Percentiles rank a stretch among this genome's conserved stretches.
These are phyloP conservation scores for Adelges cooleyi DNA, from an alignment of 1,140 invertebrate genomes.

Conservation along the genomic window DNA sequence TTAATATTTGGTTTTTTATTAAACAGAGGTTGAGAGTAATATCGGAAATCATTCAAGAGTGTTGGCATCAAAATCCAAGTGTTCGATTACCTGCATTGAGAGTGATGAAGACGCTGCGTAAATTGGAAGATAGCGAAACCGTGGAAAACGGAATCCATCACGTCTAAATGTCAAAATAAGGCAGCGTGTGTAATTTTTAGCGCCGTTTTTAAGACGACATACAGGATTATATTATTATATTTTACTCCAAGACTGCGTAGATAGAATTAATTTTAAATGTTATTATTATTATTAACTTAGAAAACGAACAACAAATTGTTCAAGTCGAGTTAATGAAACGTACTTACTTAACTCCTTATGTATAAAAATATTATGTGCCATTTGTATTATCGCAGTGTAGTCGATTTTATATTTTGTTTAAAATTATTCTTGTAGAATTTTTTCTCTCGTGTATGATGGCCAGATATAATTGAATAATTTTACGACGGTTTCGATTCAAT, in stretches of 20 bases:
- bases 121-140: constrained; percentile 42
- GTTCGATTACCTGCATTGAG: constrained; percentile 77
- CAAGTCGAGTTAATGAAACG: neutral
- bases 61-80: constrained; percentile 86
- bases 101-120: constrained; percentile 82
- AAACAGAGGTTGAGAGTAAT: constrained; percentile 29
- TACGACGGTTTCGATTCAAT: neutral
- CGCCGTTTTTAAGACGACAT: neutral
- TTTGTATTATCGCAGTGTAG: neutral
- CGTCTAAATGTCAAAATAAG: neutral
- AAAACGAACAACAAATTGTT: neutral
- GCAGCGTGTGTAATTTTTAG: too few relatives aligned
- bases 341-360: constrained; percentile 16
- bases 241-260: constrained; percentile 17
- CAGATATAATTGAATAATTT: neutral
- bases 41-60: constrained; percentile 74
- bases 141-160: constrained; percentile 9
- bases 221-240: neutral
- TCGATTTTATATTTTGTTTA: neutral
- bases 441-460: neutral
- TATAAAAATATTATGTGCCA: constrained; percentile 11
- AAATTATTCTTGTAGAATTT: too few relatives aligned
- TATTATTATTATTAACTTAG: neutral
- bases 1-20: neutral
- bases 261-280: constrained; percentile 17